A percentile compares a stretch with the other conserved stretches of the same genome.
Evolutionary conservation across 2,113 vertebrate species (phyloP).

Genomic region (Anseranas semipalmata): DNA sequence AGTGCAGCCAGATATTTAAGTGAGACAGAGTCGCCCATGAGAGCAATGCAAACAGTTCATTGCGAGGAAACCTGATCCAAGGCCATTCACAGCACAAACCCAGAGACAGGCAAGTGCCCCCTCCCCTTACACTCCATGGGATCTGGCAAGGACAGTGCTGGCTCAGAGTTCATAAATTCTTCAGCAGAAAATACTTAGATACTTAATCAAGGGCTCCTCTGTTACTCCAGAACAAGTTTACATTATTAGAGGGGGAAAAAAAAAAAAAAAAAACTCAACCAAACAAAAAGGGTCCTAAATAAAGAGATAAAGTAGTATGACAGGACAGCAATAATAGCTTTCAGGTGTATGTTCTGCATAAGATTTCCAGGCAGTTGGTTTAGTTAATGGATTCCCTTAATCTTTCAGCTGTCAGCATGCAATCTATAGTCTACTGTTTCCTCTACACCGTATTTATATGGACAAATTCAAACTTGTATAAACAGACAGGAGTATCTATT

Average conservation of each 20-base stretch:
- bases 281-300: conserved; percentile 63
- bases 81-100: conserved; percentile 50
- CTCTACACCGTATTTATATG: conserved; percentile 61
- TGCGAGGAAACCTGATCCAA: conserved; percentile 49
- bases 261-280: not conserved
- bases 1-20: conserved; percentile 61
- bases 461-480: conserved; percentile 73
- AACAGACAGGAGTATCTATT: conserved; percentile 75
- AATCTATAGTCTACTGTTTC: conserved; percentile 68
- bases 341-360: conserved; percentile 65
- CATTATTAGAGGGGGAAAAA: conserved; percentile 9
- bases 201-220: conserved; percentile 70
- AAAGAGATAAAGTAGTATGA: conserved; percentile 61
- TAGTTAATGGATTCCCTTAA: conserved; percentile 71
- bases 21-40: conserved; percentile 53
- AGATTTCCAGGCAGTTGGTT: conserved; percentile 72
- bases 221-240: conserved; percentile 68
- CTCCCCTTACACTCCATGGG: conserved; percentile 45
- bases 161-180: conserved; percentile 71
- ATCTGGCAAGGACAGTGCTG: conserved; percentile 64
- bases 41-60: conserved; percentile 60
- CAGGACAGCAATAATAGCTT: conserved; percentile 64
- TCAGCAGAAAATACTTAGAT: conserved; percentile 71
- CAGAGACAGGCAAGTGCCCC: conserved; percentile 21
- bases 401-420: conserved; percentile 71